A percentile compares a stretch with the other conserved stretches of the same genome.
These are phyloP conservation scores for Selenia dentaria DNA, from an alignment of 2,888 invertebrate species.

Conservation along the genomic window DNA sequence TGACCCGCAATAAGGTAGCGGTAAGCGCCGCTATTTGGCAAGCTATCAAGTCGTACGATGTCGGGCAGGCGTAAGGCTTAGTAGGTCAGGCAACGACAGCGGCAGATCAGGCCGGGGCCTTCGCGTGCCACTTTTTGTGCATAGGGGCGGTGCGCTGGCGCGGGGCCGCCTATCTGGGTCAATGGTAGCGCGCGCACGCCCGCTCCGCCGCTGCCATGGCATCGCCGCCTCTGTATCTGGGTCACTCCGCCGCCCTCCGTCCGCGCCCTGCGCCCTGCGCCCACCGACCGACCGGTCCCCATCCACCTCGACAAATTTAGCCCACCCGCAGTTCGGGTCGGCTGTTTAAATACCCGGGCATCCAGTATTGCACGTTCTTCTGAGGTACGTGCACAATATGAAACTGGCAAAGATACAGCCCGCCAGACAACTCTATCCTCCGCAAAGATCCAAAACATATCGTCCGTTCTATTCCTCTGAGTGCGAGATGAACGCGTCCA, in stretches of 20 bases:
- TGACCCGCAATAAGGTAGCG: no score
- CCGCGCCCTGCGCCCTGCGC: not conserved
- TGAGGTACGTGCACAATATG: no score
- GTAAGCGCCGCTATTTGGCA: constrained; percentile 16
- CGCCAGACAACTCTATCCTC: no score
- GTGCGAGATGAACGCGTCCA: no score
- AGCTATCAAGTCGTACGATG: constrained; percentile 26
- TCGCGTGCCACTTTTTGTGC: constrained; percentile 44
- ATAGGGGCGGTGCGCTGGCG: constrained; percentile 44
- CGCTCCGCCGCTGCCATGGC: constrained; percentile 14
- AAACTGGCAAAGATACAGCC: no score
- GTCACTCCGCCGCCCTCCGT: constrained; percentile 27
- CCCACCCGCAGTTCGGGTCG: no score
- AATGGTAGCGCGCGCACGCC: constrained; percentile 49
- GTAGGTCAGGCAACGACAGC: constrained; percentile 51
- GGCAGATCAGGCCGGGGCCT: constrained; percentile 49
- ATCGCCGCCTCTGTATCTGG: constrained; percentile 29
- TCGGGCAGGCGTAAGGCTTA: constrained; percentile 44
- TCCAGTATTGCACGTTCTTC: no score
- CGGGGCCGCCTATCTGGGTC: constrained; percentile 51
- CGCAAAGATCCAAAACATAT: no score
- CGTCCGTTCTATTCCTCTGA: no score
- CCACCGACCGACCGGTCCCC: not conserved
- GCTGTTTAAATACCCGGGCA: no score
- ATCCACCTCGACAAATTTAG: not conserved